Base-by-base conservation (phyloP, 2,113 vertebrate species). In the Peromyscus californicus region DNA sequence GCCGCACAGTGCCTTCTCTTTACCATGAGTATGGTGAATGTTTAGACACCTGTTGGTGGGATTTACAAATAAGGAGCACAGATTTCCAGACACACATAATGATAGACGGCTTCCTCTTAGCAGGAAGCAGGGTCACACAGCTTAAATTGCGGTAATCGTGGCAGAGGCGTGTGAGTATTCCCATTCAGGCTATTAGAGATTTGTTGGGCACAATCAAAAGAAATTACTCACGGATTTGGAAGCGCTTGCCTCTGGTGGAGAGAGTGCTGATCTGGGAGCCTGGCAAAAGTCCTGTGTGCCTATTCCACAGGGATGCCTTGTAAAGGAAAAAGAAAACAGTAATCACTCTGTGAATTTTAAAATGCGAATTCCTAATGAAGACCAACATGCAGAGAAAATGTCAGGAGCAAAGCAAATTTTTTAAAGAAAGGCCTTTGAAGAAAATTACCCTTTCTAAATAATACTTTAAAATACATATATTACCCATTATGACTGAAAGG, bases 361-460 rank as follows among this genome's bases (percentile, higher is more conserved):
- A 90, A 67, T 70, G 42, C n/a, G 4, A 4, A 12, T 94, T 83
- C 90, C 33, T 72, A 61, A 69, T 69, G 69, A 84, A 69, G 59
- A 93, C 26, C 51, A 74, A 85, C 12, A 39, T 31, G 78, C 12
- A 1, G 11, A 91, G 36, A 84, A 87, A 96, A 80, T 48, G 33
- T 80, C 90, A 89, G 54, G 17, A 80, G 48, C 59, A 89, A 95
- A 85, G 57, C 11, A 91, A 70, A 72, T 39, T 65, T 65, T 79
- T 59, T 17, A 8, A 83, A 92, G 36, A 61, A 86, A 59, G 7
- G 36, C 9, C 85, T 88, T 63, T 51, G 36, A 95, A 67, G 75
- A 96, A 95, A 84, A 65, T 67, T 26, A 6, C 1, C 36, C 21
- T 57, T 87, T 90, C 33, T 61, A 87, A 94, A 82, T 92, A 45